Evolutionary conservation across 2,113 vertebrate genomes (phyloP).

Genomic region (Oryctolagus cuniculus): mOryCun1.1 NC_091441.1:94531501-94532000

Average conservation of each 20-base stretch:
- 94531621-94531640: neutral
- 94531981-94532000: neutral
- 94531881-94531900: neutral
- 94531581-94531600: no score
- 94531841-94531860: slow-evolving; percentile 3
- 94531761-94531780: neutral
- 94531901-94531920: neutral
- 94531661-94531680: neutral
- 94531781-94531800: neutral
- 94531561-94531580: no score
- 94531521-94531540: neutral
- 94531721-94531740: neutral
- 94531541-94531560: neutral
- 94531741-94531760: neutral
- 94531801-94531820: slow-evolving; percentile 15
- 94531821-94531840: neutral
- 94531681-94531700: neutral
- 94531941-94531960: neutral
- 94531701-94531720: neutral
- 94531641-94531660: neutral
- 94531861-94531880: neutral
- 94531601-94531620: neutral
- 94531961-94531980: neutral
- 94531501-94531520: neutral
- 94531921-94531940: neutral